A percentile compares a stretch with the other conserved stretches of the same genome.
Evolutionary conservation across 2,113 vertebrate species (phyloP).

Genomic region (Noctilio leporinus): DNA sequence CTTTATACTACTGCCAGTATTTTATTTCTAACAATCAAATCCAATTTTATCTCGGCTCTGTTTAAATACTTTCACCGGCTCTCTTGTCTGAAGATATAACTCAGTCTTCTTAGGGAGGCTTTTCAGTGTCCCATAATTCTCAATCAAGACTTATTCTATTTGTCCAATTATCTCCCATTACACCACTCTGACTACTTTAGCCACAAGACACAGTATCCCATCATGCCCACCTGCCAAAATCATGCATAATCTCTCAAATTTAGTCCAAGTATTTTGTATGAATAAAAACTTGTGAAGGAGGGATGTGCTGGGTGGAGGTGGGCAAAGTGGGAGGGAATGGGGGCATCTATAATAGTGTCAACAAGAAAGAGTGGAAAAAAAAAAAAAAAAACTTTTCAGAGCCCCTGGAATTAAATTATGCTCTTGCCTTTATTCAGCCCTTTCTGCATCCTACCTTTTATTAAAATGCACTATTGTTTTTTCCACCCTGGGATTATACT

Average conservation of each 20-base stretch:
- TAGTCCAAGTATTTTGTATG: background rate
- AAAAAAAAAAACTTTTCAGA: background rate
- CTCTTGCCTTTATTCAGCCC: background rate
- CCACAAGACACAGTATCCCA: background rate
- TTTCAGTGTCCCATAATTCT: background rate
- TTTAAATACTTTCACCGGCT: background rate
- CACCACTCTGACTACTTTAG: background rate
- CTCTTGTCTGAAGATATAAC: background rate
- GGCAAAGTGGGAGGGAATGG: too few relatives aligned
- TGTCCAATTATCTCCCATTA: background rate
- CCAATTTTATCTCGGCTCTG: background rate
- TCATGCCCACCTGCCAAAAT: background rate
- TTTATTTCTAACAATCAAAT: background rate
- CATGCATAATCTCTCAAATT: background rate
- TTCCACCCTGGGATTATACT: background rate
- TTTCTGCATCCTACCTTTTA: background rate
- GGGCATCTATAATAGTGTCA: too few relatives aligned
- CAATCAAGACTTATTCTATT: background rate
- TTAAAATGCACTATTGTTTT: background rate
- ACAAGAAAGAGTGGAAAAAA: background rate
- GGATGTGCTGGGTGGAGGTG: too few relatives aligned
- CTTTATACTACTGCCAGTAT: background rate
- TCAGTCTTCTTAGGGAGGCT: background rate
- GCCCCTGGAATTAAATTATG: background rate
- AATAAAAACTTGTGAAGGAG: background rate